Base-by-base conservation (phyloP, 2,888 invertebrate species). In the Prionchulus punctatus region DNA sequence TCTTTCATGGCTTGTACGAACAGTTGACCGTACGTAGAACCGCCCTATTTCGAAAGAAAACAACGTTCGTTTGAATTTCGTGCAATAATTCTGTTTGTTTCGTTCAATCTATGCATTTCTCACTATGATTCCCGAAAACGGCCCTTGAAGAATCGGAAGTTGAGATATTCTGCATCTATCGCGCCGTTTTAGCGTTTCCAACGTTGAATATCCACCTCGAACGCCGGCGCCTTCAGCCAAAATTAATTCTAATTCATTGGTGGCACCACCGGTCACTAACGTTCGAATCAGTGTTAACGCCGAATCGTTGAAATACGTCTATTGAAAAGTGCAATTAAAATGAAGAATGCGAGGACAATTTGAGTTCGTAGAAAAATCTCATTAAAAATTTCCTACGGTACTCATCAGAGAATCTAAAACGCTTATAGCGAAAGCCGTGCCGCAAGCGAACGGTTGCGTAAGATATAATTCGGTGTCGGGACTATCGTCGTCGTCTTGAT, bases 241-340 rank as follows among this genome's bases (percentile, higher is more conserved):
- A 70, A 96, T 96, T 68, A 96, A 79, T 76, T 96, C 96, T 72
- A 96, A 78, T 77, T 96, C 94, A 12, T 94, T 94, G 61, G 96
- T 96, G 62, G 96, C 94, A 63, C 96, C 96, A 67, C 94, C 96
- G 67, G 96, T 96, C 71, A 96, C 94, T 70, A 96, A 78, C 61
- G 94, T 94, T 71, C 96, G 82, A 72, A 96, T 96, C 72, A 96
- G 77, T 59, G 94, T 96, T 78, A 96, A 81, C 76, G 96, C 96
- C 79, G 96, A 96, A 79, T 94, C 94, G 80, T 96, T 96, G 80
- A 96, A 96, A 76, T 96, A 96, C 60, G 94, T 96, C 92, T 94
- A 21, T 36, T 36, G 18, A 7, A 36, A 18, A 12, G 18, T 12
- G 36, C 36, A 36, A 18, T 36, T 36, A 36, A 36, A 36, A 36